Conservation (phyloP, 2,888 invertebrate genomes). For the Cantharis lateralis region DNA sequence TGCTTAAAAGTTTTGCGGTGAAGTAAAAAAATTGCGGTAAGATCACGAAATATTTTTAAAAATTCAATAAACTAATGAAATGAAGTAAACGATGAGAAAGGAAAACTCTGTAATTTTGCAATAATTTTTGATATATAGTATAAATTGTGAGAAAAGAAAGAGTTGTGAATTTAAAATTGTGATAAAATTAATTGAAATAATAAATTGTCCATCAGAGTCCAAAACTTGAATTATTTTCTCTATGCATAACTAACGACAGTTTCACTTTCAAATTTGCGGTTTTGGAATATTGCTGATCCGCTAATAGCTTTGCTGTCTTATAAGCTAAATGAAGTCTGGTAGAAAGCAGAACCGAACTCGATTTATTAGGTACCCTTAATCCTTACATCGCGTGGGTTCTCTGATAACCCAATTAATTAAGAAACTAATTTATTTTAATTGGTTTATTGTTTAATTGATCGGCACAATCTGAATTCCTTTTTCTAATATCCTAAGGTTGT, state of each 20-base stretch:
- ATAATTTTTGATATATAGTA: not conserved
- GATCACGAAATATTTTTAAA: not conserved
- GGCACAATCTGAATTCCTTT: not conserved
- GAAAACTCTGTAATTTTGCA: not conserved
- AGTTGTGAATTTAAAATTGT: not conserved
- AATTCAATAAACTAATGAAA: not conserved
- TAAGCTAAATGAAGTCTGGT: not conserved
- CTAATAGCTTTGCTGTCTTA: not conserved
- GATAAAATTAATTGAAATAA: not conserved
- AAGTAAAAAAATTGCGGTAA: not conserved
- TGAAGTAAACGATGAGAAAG: not conserved
- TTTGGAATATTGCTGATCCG: not conserved
- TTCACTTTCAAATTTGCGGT: not conserved
- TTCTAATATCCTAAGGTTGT: not conserved
- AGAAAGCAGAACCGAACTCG: not conserved
- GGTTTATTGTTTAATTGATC: not conserved
- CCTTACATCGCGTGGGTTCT: not conserved
- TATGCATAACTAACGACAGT: not conserved
- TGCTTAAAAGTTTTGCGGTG: not conserved
- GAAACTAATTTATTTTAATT: not conserved
- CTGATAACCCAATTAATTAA: not conserved
- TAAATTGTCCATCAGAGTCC: not conserved
- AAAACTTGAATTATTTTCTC: not conserved
- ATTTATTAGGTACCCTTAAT: not conserved
- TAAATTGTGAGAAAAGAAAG: not conserved